Evolutionary conservation across 2,113 vertebrate species (phyloP).

Genomic region (Formicarius rufipectus): DNA sequence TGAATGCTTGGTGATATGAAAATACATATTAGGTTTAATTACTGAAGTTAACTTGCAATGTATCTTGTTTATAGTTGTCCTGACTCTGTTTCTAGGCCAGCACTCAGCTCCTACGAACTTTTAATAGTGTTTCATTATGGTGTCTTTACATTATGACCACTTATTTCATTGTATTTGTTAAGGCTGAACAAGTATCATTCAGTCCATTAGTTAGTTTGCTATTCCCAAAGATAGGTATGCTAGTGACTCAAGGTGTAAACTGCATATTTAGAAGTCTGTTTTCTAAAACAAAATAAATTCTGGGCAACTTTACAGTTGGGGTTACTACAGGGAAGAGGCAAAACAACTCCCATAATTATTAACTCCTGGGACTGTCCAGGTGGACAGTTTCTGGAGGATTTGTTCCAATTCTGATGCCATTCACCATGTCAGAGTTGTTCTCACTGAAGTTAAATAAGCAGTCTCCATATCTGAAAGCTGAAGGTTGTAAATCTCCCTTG

Average conservation of each 20-base stretch:
- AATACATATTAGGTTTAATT: not conserved
- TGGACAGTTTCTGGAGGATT: not conserved
- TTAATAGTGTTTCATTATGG: not conserved
- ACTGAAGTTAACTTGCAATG: not conserved
- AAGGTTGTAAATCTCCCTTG: constrained; percentile 72
- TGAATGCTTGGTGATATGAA: not conserved
- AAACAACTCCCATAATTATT: not conserved
- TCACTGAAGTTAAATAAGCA: constrained; percentile 60
- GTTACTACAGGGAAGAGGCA: not conserved
- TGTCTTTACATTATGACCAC: not conserved
- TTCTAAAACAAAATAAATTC: not conserved
- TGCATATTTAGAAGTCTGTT: not conserved
- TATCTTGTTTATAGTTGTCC: not conserved
- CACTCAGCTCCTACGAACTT: not conserved
- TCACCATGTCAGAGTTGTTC: constrained; percentile 55
- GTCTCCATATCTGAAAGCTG: constrained; percentile 66
- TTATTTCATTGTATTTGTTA: not conserved
- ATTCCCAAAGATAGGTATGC: not conserved
- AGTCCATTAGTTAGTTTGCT: not conserved
- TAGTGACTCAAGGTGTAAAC: not conserved
- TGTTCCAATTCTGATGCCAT: constrained; percentile 41
- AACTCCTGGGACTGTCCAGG: not conserved
- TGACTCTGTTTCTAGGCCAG: not conserved
- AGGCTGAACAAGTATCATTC: not conserved
- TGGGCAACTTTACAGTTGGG: not conserved